These are phyloP conservation scores for Drosophila paulistorum DNA, from an alignment of 1,140 invertebrate genomes.

Conservation along the genomic window DNA sequence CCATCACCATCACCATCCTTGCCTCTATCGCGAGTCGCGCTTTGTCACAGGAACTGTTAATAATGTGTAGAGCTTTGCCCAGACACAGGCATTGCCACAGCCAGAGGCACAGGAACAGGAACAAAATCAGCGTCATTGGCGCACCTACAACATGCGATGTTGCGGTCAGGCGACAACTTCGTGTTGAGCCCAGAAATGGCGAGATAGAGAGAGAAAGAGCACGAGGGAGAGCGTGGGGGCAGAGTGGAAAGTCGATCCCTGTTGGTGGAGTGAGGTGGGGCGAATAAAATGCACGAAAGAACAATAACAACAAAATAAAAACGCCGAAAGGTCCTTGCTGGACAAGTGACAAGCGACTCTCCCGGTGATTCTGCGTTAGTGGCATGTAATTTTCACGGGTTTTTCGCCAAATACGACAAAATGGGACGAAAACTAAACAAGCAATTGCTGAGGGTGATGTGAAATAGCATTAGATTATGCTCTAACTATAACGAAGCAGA, in stretches of 20 bases:
- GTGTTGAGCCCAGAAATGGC: conserved; percentile 53
- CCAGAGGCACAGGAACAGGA: conserved; percentile 50
- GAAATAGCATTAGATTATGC: neutral
- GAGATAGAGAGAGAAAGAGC: neutral
- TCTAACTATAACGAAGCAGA: neutral
- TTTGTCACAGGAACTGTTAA: conserved; percentile 82
- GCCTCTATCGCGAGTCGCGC: conserved; percentile 41
- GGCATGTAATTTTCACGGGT: conserved; percentile 76
- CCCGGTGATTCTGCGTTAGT: conserved; percentile 57
- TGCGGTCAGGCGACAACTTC: conserved; percentile 76
- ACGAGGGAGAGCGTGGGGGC: no score
- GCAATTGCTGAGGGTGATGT: neutral
- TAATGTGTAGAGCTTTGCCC: conserved; percentile 62
- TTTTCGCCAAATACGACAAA: conserved; percentile 75
- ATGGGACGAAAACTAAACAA: conserved; percentile 41
- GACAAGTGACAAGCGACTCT: conserved; percentile 67
- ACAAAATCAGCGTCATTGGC: conserved; percentile 82
- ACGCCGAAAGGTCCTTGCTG: conserved; percentile 20
- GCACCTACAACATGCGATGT: conserved; percentile 82
- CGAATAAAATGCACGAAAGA: conserved; percentile 47
- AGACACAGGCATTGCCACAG: conserved; percentile 27
- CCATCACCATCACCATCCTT: conserved; percentile 10
- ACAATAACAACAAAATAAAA: conserved; percentile 40
- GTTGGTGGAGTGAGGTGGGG: conserved; percentile 23
- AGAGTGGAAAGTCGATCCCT: neutral